Evolutionary conservation across 2,888 invertebrate species (phyloP).

Genomic region (Ophion ventricosus): DNA sequence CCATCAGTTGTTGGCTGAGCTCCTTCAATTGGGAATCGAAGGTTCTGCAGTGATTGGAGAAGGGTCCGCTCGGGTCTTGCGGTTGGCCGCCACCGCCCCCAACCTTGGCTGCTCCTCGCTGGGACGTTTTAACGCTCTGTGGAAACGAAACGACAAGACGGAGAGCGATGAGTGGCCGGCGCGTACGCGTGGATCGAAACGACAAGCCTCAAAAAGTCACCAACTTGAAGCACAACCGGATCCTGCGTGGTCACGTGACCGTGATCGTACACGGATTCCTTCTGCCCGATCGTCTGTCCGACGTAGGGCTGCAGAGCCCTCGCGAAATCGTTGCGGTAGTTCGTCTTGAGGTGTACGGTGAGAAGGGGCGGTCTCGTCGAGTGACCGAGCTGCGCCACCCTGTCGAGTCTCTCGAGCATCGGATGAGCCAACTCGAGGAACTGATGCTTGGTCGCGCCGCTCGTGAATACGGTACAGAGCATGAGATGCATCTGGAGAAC

Average conservation of each 20-base stretch:
- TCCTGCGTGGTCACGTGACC: slow-evolving; percentile 75
- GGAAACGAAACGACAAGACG: slow-evolving; percentile 36
- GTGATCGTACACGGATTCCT: slow-evolving; percentile 78
- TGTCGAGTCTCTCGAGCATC: slow-evolving; percentile 87
- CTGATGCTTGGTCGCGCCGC: slow-evolving; percentile 90
- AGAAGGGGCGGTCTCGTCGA: slow-evolving; percentile 84
- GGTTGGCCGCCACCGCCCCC: slow-evolving; percentile 64
- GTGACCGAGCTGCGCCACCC: slow-evolving; percentile 87
- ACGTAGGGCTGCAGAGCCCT: slow-evolving; percentile 87
- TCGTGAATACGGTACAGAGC: slow-evolving; percentile 89
- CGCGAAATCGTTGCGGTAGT: slow-evolving; percentile 87
- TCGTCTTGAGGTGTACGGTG: slow-evolving; percentile 82
- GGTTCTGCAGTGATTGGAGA: slow-evolving; percentile 87
- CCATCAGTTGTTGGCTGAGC: slow-evolving; percentile 86
- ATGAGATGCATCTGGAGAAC: slow-evolving; percentile 89
- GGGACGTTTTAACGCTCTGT: slow-evolving; percentile 66
- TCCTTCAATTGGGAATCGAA: slow-evolving; percentile 86
- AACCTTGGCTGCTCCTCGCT: slow-evolving; percentile 76
- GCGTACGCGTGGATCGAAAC: too few relatives aligned
- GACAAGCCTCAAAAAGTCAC: too few relatives aligned
- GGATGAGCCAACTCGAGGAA: slow-evolving; percentile 89
- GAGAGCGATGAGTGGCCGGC: too few relatives aligned
- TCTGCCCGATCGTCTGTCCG: slow-evolving; percentile 80
- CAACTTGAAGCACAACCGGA: slow-evolving; percentile 77
- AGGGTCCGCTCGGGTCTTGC: slow-evolving; percentile 84